Conservation (phyloP, 2,888 invertebrate species). For the Dryobotodes eremita region DNA sequence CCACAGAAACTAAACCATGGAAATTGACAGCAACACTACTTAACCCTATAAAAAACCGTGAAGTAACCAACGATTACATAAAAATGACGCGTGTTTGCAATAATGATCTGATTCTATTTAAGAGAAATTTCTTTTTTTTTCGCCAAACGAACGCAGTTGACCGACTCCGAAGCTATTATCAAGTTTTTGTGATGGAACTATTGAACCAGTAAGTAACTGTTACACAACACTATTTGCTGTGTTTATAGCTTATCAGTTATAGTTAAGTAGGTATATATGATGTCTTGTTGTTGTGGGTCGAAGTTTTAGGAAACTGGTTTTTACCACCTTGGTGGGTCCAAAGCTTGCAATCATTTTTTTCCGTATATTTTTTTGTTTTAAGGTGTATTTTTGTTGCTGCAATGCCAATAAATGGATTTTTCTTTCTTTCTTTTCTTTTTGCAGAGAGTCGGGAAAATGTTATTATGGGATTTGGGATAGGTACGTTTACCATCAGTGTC, state of each 20-base stretch:
- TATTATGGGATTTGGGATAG: not conserved
- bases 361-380: too few relatives aligned
- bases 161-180: constrained; percentile 58
- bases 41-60: constrained; percentile 20
- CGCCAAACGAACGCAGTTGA: constrained; percentile 35
- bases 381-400: too few relatives aligned
- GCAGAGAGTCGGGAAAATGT: not conserved
- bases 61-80: constrained; percentile 50
- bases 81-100: constrained; percentile 49
- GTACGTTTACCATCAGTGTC: not conserved
- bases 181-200: constrained; percentile 60
- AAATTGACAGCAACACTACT: constrained; percentile 3
- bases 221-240: constrained; percentile 40
- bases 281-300: not conserved
- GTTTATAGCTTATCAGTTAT: constrained; percentile 23
- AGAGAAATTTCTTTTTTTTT: constrained; percentile 62
- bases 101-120: constrained; percentile 39
- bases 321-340: too few relatives aligned
- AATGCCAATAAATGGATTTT: too few relatives aligned
- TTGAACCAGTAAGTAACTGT: constrained; percentile 60
- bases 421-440: too few relatives aligned
- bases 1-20: not conserved
- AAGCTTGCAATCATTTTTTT: not conserved
- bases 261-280: not conserved
- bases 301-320: not conserved